Percentiles rank a stretch among this genome's conserved stretches.
These are phyloP conservation scores for Dendrolimus pini DNA, from an alignment of 2,888 invertebrate genomes.

Conservation along the genomic window DNA sequence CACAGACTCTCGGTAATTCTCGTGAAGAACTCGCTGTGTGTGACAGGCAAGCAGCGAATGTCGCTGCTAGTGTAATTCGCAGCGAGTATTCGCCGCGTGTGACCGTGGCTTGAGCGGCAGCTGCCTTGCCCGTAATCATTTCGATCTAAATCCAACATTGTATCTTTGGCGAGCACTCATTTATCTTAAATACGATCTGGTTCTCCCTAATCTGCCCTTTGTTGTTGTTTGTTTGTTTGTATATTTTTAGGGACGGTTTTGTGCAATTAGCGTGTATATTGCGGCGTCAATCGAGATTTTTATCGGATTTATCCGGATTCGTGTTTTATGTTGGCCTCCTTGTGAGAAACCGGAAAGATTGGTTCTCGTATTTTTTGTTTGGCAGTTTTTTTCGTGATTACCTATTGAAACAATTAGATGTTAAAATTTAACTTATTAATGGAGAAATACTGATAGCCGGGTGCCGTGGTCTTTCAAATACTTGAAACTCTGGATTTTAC, in stretches of 20 bases:
- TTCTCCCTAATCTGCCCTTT: constrained; percentile 71
- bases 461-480: no score
- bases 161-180: constrained; percentile 67
- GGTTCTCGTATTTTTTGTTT: neutral
- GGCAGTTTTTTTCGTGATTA: neutral
- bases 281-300: neutral
- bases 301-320: neutral
- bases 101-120: neutral
- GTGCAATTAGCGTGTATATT: constrained; percentile 58
- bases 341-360: neutral
- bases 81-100: no score
- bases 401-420: no score
- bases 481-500: no score
- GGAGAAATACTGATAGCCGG: no score
- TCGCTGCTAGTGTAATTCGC: no score
- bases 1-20: no score
- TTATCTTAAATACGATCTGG: constrained; percentile 73
- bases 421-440: no score
- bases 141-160: constrained; percentile 62
- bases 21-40: no score
- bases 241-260: constrained; percentile 54
- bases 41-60: no score
- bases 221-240: constrained; percentile 53
- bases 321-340: neutral
- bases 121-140: constrained; percentile 8